Percentiles rank a stretch among this genome's conserved stretches.
phyloP scores from a whole-genome alignment of 2,888 invertebrate species.

The Hybos culiciformis region DNA sequence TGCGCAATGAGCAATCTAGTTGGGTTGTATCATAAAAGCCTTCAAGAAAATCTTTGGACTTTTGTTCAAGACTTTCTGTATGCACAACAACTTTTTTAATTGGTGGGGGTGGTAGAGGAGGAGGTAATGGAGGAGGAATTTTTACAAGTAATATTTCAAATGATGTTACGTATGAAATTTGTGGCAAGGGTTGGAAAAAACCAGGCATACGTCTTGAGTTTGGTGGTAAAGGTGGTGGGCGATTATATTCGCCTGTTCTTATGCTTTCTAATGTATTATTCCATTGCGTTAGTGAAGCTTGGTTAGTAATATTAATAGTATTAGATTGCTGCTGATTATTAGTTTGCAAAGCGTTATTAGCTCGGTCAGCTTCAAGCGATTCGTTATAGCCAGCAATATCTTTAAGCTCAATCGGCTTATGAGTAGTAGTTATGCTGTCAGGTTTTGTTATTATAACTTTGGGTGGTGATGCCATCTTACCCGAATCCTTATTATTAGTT shows the following conservation, averaged over 20 bases:
- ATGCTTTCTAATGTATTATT: constrained; percentile 24
- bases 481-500: no score
- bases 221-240: constrained; percentile 25
- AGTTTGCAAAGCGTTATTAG: neutral
- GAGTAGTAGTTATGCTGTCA: constrained; percentile 12
- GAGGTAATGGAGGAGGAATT: constrained; percentile 28
- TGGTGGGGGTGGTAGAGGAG: constrained; percentile 28
- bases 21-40: constrained; percentile 28
- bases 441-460: constrained; percentile 9
- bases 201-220: constrained; percentile 32
- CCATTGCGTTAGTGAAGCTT: constrained; percentile 29
- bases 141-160: constrained; percentile 34
- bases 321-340: constrained; percentile 11
- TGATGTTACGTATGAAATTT: constrained; percentile 33
- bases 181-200: constrained; percentile 35
- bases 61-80: constrained; percentile 33
- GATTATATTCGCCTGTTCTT: constrained; percentile 4
- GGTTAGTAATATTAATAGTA: constrained; percentile 29
- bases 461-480: no score
- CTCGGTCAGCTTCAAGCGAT: no score
- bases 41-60: constrained; percentile 32
- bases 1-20: constrained; percentile 31
- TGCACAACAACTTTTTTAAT: constrained; percentile 31
- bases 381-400: constrained; percentile 24
- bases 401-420: constrained; percentile 19